Conservation (phyloP, 2,888 invertebrate species). For the Criorhina ranunculi region DNA sequence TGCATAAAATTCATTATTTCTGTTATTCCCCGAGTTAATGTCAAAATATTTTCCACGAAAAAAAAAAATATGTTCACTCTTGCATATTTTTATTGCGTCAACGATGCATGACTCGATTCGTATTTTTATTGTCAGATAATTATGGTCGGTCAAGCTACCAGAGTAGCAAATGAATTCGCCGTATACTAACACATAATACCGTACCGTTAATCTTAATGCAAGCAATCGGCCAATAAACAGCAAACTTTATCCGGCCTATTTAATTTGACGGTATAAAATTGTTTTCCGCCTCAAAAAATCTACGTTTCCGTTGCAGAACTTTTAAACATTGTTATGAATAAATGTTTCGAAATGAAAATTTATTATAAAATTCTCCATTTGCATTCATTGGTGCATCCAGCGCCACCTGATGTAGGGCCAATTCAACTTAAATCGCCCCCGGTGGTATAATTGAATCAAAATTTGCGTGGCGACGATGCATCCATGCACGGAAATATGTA, state of each 20-base stretch:
- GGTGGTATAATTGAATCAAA: conserved; percentile 30
- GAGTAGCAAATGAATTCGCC: neutral
- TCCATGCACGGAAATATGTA: conserved; percentile 46
- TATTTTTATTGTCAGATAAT: conserved; percentile 60
- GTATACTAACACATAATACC: neutral
- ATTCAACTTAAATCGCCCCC: conserved; percentile 28
- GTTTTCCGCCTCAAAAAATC: conserved; percentile 40
- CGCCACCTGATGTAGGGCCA: conserved; percentile 9
- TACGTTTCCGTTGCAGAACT: neutral
- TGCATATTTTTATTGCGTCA: conserved; percentile 58
- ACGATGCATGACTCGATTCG: conserved; percentile 55
- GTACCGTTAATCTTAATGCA: conserved; percentile 36
- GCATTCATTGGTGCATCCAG: conserved; percentile 10
- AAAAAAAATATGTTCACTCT: conserved; percentile 37
- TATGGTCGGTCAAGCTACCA: conserved; percentile 37
- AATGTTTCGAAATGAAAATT: conserved; percentile 21
- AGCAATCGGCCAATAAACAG: conserved; percentile 33
- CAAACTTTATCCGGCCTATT: conserved; percentile 38
- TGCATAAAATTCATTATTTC: too few species aligned
- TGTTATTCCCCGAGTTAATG: too few species aligned
- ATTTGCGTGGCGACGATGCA: neutral
- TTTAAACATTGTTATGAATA: conserved; percentile 40
- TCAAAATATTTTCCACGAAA: conserved; percentile 2
- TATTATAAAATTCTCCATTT: conserved; percentile 13
- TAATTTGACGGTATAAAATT: conserved; percentile 29